These are phyloP conservation scores for Branchellion lobata DNA, from an alignment of 2,888 invertebrate species.

Conservation along the genomic window DNA sequence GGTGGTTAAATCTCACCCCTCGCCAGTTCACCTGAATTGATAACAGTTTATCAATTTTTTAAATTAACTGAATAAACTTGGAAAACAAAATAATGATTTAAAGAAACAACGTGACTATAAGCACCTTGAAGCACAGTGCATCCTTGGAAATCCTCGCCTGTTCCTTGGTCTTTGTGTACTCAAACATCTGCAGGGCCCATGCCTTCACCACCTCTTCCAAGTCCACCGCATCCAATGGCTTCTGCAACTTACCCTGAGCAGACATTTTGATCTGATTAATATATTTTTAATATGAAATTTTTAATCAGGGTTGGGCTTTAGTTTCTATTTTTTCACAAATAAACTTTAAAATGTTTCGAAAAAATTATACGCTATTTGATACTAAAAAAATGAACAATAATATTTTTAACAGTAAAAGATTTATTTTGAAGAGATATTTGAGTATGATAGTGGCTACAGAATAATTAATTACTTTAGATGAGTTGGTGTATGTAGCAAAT, in stretches of 20 bases:
- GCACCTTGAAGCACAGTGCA: conserved; percentile 53
- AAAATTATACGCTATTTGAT: no score
- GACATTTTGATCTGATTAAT: conserved; percentile 3
- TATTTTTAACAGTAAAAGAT: no score
- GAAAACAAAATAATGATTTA: background rate
- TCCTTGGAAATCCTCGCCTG: conserved; percentile 53
- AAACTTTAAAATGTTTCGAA: no score
- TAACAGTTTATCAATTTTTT: no score
- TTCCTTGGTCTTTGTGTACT: conserved; percentile 58
- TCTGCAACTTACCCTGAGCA: conserved; percentile 17
- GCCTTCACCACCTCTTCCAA: conserved; percentile 59
- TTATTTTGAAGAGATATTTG: no score
- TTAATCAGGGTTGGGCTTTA: background rate
- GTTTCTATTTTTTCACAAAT: background rate
- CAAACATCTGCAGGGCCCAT: conserved; percentile 62
- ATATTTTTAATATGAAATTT: background rate
- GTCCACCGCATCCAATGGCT: conserved; percentile 56
- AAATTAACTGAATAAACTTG: background rate
- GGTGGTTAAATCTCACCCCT: conserved; percentile 56
- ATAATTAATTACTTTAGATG: no score
- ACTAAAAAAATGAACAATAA: no score
- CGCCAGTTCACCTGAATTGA: conserved; percentile 56
- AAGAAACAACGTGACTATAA: background rate
- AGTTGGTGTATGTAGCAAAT: no score
- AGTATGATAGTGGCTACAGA: no score